Base-by-base conservation (phyloP, 2,888 invertebrate genomes). In the Leptinotarsa rubiginosa region DNA sequence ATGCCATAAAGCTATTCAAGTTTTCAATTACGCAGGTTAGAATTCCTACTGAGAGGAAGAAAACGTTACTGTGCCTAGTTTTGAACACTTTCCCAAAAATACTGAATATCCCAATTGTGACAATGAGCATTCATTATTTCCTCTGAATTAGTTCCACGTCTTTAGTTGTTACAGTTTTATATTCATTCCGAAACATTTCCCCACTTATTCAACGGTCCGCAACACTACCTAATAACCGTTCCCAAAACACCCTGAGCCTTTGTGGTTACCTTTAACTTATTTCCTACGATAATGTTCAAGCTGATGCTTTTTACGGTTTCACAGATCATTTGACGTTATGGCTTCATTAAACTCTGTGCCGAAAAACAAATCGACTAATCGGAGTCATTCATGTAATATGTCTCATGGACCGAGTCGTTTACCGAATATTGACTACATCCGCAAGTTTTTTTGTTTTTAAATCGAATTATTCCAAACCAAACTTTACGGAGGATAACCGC, bases 291-390 rank as follows among this genome's bases (percentile, higher is more conserved):
- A 18, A 56, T 56, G 56, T 56, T 56, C 56, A 15, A 31, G 41
- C 31, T 31, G 62, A 62, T 62, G 22, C 20, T 62, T 62, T 62
- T 62, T 62, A 62, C 62, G 62, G 62, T 62, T 62, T 62, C 12
- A 56, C 62, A 62, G 31, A 62, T 62, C 62, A 62, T 41, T 62
- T n/a, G 62, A 62, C n/a, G 12, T 7, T 16, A 5, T 15, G 13
- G 62, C 62, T n/a, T 41, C 62, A 62, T 62, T 62, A 10, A 62
- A 31, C 41, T 7, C n/a, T 25, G 18, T 15, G 15, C 31, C 41
- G 10, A n/a, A 31, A 25, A 62, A 56, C 20, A 31, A 62, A 31
- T 41, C 15, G n/a, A 62, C 62, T 31, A 62, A 41, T n/a, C 15
- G 12, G 16, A 62, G 2, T 16, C 31, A 31, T 62, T 62, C 31